phyloP scores from a whole-genome alignment of 2,113 vertebrate genomes.

The Pachypanchax playfairii region DNA sequence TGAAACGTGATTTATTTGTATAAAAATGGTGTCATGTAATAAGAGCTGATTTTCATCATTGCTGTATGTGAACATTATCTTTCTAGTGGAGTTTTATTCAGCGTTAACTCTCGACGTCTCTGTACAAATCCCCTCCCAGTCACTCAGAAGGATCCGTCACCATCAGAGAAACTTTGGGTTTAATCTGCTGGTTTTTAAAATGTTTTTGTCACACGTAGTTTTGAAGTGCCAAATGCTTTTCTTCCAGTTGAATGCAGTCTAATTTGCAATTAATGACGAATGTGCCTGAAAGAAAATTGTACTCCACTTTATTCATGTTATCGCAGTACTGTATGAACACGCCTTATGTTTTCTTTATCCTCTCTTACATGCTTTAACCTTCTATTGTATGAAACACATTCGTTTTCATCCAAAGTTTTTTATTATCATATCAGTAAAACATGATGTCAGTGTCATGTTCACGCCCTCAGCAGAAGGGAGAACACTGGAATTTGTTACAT shows the following conservation, averaged over 20 bases:
- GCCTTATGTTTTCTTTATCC: slow-evolving; percentile 32
- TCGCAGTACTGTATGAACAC: slow-evolving; percentile 69
- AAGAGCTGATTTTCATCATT: slow-evolving; percentile 41
- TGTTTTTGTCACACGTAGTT: slow-evolving; percentile 24
- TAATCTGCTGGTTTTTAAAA: slow-evolving; percentile 21
- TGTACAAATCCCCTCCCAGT: slow-evolving; percentile 25
- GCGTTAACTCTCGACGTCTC: slow-evolving; percentile 38
- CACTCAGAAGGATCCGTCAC: too few species aligned
- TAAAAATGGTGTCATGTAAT: slow-evolving; percentile 42
- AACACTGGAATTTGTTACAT: slow-evolving; percentile 7
- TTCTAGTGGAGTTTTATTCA: slow-evolving; percentile 42
- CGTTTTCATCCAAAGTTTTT: slow-evolving; percentile 14
- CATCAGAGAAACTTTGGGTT: slow-evolving; percentile 26
- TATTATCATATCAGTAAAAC: too few species aligned
- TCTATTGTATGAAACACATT: slow-evolving; percentile 28
- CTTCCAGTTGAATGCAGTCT: slow-evolving; percentile 50
- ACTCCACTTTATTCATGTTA: slow-evolving; percentile 48
- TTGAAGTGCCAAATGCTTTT: slow-evolving; percentile 59
- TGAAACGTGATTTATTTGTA: slow-evolving; percentile 54
- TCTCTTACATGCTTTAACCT: slow-evolving; percentile 26
- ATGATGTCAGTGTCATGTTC: slow-evolving; percentile 9
- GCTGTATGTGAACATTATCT: slow-evolving; percentile 43
- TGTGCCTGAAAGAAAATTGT: slow-evolving; percentile 65
- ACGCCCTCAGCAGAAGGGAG: slow-evolving; percentile 8
- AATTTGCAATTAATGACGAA: slow-evolving; percentile 58